phyloP scores from a whole-genome alignment of 2,888 invertebrate species.

The Teleiodes luculella region DNA sequence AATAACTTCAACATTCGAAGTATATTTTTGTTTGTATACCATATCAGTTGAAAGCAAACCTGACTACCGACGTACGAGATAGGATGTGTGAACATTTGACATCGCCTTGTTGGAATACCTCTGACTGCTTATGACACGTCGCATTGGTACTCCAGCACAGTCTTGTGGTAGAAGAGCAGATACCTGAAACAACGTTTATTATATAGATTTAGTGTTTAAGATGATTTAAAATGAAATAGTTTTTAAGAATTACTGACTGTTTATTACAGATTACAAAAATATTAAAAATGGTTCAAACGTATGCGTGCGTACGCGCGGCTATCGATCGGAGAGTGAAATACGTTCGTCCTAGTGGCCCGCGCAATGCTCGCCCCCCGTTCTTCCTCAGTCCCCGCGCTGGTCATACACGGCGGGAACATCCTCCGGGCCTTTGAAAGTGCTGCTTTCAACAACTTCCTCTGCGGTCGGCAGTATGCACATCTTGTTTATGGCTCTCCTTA shows the following conservation, averaged over 20 bases:
- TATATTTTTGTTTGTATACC: constrained; percentile 23
- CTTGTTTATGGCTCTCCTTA: constrained; percentile 14
- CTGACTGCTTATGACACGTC: constrained; percentile 29
- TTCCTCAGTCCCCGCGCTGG: too few species aligned
- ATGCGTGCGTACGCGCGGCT: too few species aligned
- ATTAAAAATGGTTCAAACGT: too few species aligned
- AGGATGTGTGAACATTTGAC: constrained; percentile 17
- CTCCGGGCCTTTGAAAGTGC: neutral
- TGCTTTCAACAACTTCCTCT: neutral
- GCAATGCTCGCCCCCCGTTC: too few species aligned
- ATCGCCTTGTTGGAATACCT: constrained; percentile 12
- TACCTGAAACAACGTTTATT: constrained; percentile 80
- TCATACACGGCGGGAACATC: neutral
- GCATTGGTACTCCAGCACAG: constrained; percentile 90
- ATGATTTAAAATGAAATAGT: too few species aligned
- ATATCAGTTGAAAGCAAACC: constrained; percentile 23
- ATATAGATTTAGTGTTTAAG: neutral
- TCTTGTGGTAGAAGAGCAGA: constrained; percentile 97
- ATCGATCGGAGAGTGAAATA: too few species aligned
- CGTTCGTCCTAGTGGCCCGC: too few species aligned
- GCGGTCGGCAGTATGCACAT: neutral
- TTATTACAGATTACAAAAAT: too few species aligned
- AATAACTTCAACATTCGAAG: constrained; percentile 23
- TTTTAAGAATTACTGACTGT: too few species aligned
- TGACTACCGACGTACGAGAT: constrained; percentile 8